Conservation (phyloP, 2,797 vertebrate genomes). For the Danio jaintianensis region DNA sequence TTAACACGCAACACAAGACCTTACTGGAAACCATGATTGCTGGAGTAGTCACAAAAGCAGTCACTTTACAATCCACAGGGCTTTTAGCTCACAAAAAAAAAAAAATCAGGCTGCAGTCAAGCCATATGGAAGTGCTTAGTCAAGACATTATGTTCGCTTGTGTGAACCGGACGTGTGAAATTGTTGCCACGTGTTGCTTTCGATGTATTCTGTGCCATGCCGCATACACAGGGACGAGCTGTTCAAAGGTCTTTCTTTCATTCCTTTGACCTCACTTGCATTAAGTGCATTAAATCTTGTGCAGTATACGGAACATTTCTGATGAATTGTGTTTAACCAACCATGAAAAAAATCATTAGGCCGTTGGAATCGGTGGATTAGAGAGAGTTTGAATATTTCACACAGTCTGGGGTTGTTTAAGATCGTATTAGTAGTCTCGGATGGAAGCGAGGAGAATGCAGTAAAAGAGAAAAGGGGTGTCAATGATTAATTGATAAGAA, state of each 20-base stretch:
- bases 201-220: neutral
- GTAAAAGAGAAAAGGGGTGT: neutral
- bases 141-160: slow-evolving; percentile 20
- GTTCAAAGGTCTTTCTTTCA: neutral
- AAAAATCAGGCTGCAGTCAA: neutral
- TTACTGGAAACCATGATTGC: slow-evolving; percentile 24
- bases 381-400: neutral
- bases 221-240: neutral
- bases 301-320: slow-evolving; percentile 12
- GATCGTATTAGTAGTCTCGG: neutral
- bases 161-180: neutral
- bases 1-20: neutral
- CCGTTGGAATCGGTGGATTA: slow-evolving; percentile 18
- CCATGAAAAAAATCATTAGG: slow-evolving; percentile 40
- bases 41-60: slow-evolving; percentile 4
- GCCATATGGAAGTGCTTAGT: slow-evolving; percentile 41
- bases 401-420: neutral
- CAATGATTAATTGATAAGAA: neutral
- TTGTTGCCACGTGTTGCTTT: slow-evolving; percentile 15
- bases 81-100: neutral
- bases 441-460: neutral
- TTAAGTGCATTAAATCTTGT: slow-evolving; percentile 27
- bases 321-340: slow-evolving; percentile 28
- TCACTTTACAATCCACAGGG: slow-evolving; percentile 22
- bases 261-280: slow-evolving; percentile 4